phyloP scores from a whole-genome alignment of 2,888 invertebrate genomes.

The Amphimallon solstitiale region DNA sequence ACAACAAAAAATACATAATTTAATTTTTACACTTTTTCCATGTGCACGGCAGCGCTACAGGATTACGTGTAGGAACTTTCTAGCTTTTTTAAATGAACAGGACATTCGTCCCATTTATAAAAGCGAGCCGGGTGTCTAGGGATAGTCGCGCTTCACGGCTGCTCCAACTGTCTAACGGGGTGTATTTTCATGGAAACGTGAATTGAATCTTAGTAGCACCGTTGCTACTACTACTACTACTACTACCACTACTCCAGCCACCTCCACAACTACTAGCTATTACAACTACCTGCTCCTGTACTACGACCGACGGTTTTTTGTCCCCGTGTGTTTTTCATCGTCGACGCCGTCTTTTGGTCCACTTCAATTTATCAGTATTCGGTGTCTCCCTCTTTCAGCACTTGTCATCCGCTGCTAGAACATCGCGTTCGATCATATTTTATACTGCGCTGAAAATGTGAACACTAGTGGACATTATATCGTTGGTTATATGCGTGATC shows the following conservation, averaged over 20 bases:
- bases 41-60: constrained; percentile 4
- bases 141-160: constrained; percentile 8
- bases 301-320: background rate
- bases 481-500: too few species aligned
- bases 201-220: constrained; percentile 56
- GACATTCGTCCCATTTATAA: constrained; percentile 38
- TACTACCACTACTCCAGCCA: background rate
- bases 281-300: constrained; percentile 13
- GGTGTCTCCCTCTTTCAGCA: constrained; percentile 60
- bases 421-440: constrained; percentile 58
- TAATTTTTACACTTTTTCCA: constrained; percentile 31
- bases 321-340: constrained; percentile 3
- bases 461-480: too few species aligned
- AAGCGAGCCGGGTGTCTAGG: constrained; percentile 15
- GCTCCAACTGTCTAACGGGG: constrained; percentile 51
- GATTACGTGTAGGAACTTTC: constrained; percentile 30
- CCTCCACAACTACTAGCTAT: background rate
- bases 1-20: constrained; percentile 30
- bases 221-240: constrained; percentile 25
- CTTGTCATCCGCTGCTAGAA: constrained; percentile 56
- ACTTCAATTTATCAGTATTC: constrained; percentile 60
- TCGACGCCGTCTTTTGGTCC: constrained; percentile 37
- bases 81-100: constrained; percentile 42
- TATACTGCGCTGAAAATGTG: constrained; percentile 46
- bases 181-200: constrained; percentile 58